phyloP scores from a whole-genome alignment of 2,888 invertebrate species.

The Diplolepis rosae region DNA sequence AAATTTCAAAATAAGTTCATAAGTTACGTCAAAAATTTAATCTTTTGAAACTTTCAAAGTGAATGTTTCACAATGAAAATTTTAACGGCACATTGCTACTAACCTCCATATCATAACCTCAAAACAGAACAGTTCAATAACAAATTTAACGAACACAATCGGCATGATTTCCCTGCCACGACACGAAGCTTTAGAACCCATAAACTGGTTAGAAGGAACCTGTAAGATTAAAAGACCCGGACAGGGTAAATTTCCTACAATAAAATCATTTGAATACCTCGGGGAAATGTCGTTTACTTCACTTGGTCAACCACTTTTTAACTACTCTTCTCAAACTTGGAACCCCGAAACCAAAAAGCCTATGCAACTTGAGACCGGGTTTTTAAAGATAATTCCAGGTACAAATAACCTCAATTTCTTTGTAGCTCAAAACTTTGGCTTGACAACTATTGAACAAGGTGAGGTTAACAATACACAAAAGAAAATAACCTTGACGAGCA shows the following conservation, averaged over 20 bases:
- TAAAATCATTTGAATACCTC: conserved; percentile 76
- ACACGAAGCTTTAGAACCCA: conserved; percentile 76
- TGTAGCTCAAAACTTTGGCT: conserved; percentile 79
- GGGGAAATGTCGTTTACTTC: conserved; percentile 77
- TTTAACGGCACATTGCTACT: too few species aligned
- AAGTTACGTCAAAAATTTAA: too few species aligned
- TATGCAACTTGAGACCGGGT: conserved; percentile 80
- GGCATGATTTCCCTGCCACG: conserved; percentile 60
- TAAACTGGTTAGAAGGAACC: conserved; percentile 78
- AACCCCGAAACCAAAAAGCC: conserved; percentile 76
- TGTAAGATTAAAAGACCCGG: conserved; percentile 76
- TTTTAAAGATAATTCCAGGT: conserved; percentile 77
- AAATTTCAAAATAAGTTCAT: too few species aligned
- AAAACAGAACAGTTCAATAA: too few species aligned
- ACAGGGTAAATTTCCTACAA: conserved; percentile 77
- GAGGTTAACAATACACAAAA: conserved; percentile 61
- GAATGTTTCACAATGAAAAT: too few species aligned
- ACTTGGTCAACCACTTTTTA: conserved; percentile 79
- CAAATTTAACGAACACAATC: background rate
- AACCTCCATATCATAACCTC: too few species aligned
- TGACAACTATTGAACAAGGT: conserved; percentile 79
- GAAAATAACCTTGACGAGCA: conserved; percentile 74
- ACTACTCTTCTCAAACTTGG: conserved; percentile 76
- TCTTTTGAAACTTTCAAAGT: too few species aligned
- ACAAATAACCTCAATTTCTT: conserved; percentile 76